Conservation (phyloP, 2,888 invertebrate species). For the Eristalis tenax region DNA sequence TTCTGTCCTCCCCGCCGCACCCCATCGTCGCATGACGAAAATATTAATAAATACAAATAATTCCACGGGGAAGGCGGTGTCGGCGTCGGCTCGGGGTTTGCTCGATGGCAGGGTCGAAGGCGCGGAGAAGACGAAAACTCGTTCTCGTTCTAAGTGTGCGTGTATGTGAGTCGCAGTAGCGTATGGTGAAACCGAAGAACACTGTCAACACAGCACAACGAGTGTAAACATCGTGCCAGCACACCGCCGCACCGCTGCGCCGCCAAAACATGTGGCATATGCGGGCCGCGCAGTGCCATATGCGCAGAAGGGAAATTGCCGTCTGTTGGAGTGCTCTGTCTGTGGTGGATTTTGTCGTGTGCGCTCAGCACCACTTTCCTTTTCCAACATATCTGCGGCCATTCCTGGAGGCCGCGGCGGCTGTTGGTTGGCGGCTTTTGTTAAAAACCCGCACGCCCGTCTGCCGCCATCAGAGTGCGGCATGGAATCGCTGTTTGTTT, state of each 20-base stretch:
- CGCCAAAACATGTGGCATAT: conserved; percentile 51
- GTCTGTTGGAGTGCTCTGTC: conserved; percentile 25
- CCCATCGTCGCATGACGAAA: conserved; percentile 51
- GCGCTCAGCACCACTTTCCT: conserved; percentile 62
- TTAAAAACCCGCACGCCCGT: conserved; percentile 22
- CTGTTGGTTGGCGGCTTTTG: conserved; percentile 39
- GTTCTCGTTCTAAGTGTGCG: conserved; percentile 43
- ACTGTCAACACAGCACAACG: conserved; percentile 55
- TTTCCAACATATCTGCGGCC: conserved; percentile 55
- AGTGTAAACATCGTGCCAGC: conserved; percentile 52
- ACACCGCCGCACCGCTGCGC: background rate
- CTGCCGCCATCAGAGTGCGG: background rate
- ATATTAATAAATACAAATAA: conserved; percentile 59
- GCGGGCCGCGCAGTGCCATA: conserved; percentile 25
- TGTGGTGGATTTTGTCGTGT: conserved; percentile 42
- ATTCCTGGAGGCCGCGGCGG: conserved; percentile 32
- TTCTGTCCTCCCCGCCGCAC: conserved; percentile 18
- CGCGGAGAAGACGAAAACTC: conserved; percentile 43
- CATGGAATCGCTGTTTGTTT: conserved; percentile 8
- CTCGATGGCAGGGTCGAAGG: background rate
- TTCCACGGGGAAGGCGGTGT: conserved; percentile 9
- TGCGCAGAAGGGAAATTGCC: conserved; percentile 68
- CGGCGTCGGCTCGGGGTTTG: background rate
- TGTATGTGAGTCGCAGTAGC: background rate
- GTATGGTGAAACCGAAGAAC: conserved; percentile 46